Conservation (phyloP, 23 tunicate genomes). For the Oikopleura dioica region DNA sequence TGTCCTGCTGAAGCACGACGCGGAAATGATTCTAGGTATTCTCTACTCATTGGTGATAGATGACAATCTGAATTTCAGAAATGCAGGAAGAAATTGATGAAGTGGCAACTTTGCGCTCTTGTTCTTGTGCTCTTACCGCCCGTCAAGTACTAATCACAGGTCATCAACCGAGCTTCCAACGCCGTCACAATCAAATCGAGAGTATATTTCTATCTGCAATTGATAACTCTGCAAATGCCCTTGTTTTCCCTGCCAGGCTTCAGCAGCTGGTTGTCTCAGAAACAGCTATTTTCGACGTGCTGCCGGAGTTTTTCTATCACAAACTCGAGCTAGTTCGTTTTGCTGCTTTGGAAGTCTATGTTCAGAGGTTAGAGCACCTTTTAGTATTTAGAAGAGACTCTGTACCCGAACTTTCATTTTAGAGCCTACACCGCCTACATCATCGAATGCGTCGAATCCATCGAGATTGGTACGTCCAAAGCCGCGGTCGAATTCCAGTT, state of each 20-base stretch:
- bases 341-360: constrained; percentile 86
- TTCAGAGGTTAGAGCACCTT: no score
- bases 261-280: constrained; percentile 77
- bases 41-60: not conserved
- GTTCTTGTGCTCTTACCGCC: constrained; percentile 44
- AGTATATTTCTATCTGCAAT: constrained; percentile 77
- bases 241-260: constrained; percentile 40
- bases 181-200: constrained; percentile 93
- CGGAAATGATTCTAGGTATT: not conserved
- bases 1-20: not conserved
- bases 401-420: no score
- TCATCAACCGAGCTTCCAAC: constrained; percentile 82
- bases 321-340: constrained; percentile 50
- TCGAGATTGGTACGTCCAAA: not conserved
- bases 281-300: constrained; percentile 81
- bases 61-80: not conserved
- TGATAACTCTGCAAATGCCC: constrained; percentile 36
- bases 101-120: not conserved
- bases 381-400: no score
- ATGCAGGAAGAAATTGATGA: no score
- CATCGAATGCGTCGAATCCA: not conserved
- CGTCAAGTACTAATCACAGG: constrained; percentile 83
- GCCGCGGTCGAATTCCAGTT: constrained; percentile 5
- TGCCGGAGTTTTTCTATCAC: constrained; percentile 94
- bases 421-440: constrained; percentile 5